Evolutionary conservation across 1,140 invertebrate genomes (phyloP), one percentile per base, ranked within the genome.

Genomic region (Melitaea cinxia): DNA sequence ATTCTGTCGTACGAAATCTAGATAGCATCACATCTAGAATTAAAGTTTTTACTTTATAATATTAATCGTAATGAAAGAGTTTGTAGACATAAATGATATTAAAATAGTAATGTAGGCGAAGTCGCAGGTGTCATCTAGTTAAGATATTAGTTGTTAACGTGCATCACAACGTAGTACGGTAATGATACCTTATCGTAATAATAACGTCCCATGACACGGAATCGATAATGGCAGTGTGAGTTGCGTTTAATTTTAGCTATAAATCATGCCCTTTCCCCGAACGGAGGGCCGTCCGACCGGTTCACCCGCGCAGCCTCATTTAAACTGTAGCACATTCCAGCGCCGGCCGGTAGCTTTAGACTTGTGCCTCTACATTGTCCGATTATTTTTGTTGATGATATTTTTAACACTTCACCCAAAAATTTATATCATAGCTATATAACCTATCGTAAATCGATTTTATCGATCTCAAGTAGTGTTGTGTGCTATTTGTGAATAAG

Each of bases 241-340:
- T 60, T 54, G 59, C 58, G 60, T 83, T 83, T 86, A 86, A 89
- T 89, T 89, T 84, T 78, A 82, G 74, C 74, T 82, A 82, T 89
- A 89, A 86, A 82, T 88, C 82, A 89, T 85, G 73, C 75, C 82
- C 83, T 88, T 89, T 89, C 85, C 80, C 86, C 85, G 81, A 83
- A 86, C 78, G 78, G 78, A 81, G 80, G 78, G 55, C 76, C 15
- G 79, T 67, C 71, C 64, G 78, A 86, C 85, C 83, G 85, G 87
- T 88, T 79, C 77, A 49, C 83, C 80, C 67, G 80, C 77, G 72
- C 83, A 83, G 81, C 82, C 88, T 90, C 85, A 88, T 90, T 90
- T 90, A 90, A 90, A 90, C 88, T 90, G 85, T 90, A 90, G 85
- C 85, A 90, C 88, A 90, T 90, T 90, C 88, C 88, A 60, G 62